Evolutionary conservation across 2,888 invertebrate species (phyloP), one percentile per base, ranked within the genome.

Genomic region (Scotopteryx bipunctaria): DNA sequence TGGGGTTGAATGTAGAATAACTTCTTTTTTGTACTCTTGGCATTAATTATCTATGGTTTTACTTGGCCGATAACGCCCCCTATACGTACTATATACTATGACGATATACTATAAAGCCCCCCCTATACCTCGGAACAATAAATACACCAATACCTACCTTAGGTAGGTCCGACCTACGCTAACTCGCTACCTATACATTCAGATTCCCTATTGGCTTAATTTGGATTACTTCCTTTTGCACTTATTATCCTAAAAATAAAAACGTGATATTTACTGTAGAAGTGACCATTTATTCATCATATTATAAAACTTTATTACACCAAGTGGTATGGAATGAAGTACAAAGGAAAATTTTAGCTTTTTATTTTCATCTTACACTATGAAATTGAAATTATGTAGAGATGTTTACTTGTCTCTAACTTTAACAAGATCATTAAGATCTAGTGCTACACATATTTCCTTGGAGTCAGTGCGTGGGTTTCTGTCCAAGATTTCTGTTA

Each of bases 371-470:
- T 81, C 86, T 78, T 81, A 78, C 86, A 81, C 48, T 53, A 54
- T 51, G 57, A 86, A 82, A 79, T 76, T 78, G 76, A 78, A n/a
- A 81, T 81, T 81, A 81, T 76, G 80, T 79, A 80, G 75, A 82
- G 81, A 82, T 76, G 67, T 77, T 86, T 83, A 90, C 88, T 91
- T 91, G 81, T 91, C 91, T 73, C 77, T 87, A 76, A 91, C 90
- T 87, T 83, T 90, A 69, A 91, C 83, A 72, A 91, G 91, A 84
- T 91, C 91, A 65, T 87, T 83, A 63, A 91, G 89, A 83, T 91
- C 86, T 83, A 91, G 72, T 55, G 87, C 91, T 83, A 91, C 91
- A 79, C 91, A 91, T 73, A 90, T 89, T 83, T 91, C 91, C 75
- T 91, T 91, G 36, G 89, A 86, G 63, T 90, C 91, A 27, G 91